Evolutionary conservation across 2,888 invertebrate genomes (phyloP).

Genomic region (Orthosia incerta): DNA sequence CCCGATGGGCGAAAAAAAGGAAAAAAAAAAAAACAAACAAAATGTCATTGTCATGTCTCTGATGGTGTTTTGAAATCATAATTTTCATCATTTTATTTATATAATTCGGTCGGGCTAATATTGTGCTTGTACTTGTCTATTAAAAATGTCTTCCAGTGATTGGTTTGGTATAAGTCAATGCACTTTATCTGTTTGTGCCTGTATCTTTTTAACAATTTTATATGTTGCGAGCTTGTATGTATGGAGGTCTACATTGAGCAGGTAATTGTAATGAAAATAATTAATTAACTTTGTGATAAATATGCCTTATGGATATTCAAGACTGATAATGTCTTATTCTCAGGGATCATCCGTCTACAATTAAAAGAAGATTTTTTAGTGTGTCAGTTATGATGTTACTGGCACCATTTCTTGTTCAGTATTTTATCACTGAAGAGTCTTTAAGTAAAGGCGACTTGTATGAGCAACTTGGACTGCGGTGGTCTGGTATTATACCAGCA

Average conservation of each 20-base stretch:
- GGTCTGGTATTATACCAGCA: slow-evolving; percentile 94
- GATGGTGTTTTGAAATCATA: slow-evolving; percentile 38
- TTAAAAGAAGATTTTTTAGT: slow-evolving; percentile 96
- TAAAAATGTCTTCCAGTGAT: slow-evolving; percentile 58
- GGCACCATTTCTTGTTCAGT: slow-evolving; percentile 94
- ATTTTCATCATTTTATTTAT: slow-evolving; percentile 31
- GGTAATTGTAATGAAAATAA: slow-evolving; percentile 85
- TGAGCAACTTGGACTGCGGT: slow-evolving; percentile 94
- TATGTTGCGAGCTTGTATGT: slow-evolving; percentile 97
- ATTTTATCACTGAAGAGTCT: slow-evolving; percentile 92
- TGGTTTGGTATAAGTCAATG: slow-evolving; percentile 82
- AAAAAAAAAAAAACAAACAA: too few species aligned
- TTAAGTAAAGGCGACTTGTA: slow-evolving; percentile 92
- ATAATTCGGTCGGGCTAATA: slow-evolving; percentile 33
- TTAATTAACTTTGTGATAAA: slow-evolving; percentile 2
- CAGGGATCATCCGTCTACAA: slow-evolving; percentile 97
- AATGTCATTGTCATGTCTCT: slow-evolving; percentile 22
- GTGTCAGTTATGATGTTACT: slow-evolving; percentile 95
- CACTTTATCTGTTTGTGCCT: slow-evolving; percentile 93
- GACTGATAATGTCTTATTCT: slow-evolving; percentile 68
- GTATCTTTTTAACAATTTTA: slow-evolving; percentile 94
- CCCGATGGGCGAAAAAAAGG: too few species aligned
- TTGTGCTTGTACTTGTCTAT: slow-evolving; percentile 44
- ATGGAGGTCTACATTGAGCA: slow-evolving; percentile 94
- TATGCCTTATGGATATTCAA: not conserved